Base-by-base conservation (phyloP, 1,140 invertebrate species). In the Sitobion miscanthi region DNA sequence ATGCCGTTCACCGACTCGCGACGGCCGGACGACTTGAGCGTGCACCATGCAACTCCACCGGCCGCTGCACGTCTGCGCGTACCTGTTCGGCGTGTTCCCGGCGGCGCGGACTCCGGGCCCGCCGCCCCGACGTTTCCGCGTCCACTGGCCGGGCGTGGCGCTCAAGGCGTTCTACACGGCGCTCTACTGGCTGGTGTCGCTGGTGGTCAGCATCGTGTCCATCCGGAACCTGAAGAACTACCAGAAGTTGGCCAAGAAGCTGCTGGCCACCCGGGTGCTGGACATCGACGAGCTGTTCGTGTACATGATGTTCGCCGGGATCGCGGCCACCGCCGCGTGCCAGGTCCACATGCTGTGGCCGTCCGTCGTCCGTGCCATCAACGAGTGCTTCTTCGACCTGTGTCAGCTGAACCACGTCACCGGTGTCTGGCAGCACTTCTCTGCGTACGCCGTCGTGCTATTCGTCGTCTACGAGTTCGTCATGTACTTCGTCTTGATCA, bases 1-100 rank as follows among this genome's bases (percentile, higher is more conserved):
- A 11, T 3, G 38, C 21, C 8, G 1, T 42, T 85, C 83, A 25
- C 83, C 20, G 5, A 85, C 38, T 42, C 83, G 42, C 83, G 42
- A 11, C 38, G 38, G 38, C 38, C 2, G 38, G 20, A 23, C 82
- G 38, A 11, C 52, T 1, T 11, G 85, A 17, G 45, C 25, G 11
- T 45, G 11, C 45, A 69, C 30, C 69, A 92, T 92, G 90, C 52
- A 92, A 38, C 90, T 92, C 1, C 11, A 92, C 6, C 62, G 23
- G 69, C 90, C 90, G 45, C 21, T 92, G 69, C 90, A 92, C 42
- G 23, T 92, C 1, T 83, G 45, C 23, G 90, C 62, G 8, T 92
- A 92, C 21, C 20, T 92, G 2, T 92, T 92, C 30, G 90, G 90
- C 47, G 90, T 92, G 2, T 92, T 92, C 9, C 90, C 90, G 69